Evolutionary conservation across 2,113 vertebrate genomes (phyloP).

Genomic region (Thalassarche chlororhynchos): DNA sequence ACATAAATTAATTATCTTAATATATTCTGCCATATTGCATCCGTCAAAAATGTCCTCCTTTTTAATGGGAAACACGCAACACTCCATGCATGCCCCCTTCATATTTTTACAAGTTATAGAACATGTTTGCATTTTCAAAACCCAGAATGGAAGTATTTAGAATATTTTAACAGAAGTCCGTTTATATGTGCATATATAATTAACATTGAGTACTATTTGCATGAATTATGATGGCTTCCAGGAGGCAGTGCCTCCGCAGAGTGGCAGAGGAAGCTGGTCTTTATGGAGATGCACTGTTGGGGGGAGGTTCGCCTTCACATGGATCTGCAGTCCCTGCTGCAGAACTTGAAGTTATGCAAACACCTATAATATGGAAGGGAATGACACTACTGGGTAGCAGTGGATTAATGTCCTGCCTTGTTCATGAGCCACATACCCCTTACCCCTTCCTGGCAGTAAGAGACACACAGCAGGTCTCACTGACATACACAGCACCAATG

Average conservation of each 20-base stretch:
- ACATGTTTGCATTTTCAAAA: neutral
- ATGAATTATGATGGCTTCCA: neutral
- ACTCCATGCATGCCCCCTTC: neutral
- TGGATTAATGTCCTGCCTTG: neutral
- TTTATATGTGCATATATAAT: neutral
- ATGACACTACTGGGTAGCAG: neutral
- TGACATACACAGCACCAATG: too few relatives aligned
- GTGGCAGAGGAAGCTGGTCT: neutral
- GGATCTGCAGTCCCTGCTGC: neutral
- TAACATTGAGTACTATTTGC: neutral
- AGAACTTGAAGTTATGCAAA: neutral
- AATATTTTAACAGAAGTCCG: neutral
- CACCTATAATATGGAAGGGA: neutral
- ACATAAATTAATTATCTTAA: conserved; percentile 64
- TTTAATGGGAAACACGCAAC: neutral
- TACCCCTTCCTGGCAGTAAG: neutral
- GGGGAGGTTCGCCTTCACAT: neutral
- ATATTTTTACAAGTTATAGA: neutral
- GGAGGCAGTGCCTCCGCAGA: neutral
- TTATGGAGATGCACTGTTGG: neutral
- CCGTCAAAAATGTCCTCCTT: conserved; percentile 1
- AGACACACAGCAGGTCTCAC: neutral
- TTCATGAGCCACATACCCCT: neutral
- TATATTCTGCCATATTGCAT: conserved; percentile 27
- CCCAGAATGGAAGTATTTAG: conserved; percentile 6